Percentiles rank a stretch among this genome's conserved stretches.
phyloP scores from a whole-genome alignment of 2,113 vertebrate species.

The Forbesichthys agassizii region DNA sequence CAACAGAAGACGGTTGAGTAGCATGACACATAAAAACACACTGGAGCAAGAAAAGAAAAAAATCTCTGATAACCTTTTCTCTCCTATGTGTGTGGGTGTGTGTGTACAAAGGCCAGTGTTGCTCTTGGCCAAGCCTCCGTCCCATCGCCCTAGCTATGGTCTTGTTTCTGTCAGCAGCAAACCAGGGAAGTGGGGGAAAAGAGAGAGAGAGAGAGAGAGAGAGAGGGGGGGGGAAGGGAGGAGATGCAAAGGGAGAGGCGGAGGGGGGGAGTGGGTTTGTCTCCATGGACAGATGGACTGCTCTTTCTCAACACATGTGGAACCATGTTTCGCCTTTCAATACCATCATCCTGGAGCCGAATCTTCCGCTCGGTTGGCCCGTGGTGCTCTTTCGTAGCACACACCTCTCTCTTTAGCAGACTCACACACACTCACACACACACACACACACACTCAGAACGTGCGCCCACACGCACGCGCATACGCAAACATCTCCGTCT shows the following conservation, averaged over 20 bases:
- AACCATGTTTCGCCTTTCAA: slow-evolving; percentile 90
- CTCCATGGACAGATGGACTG: slow-evolving; percentile 80
- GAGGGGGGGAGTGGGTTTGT: slow-evolving; percentile 59
- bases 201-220: slow-evolving; percentile 4
- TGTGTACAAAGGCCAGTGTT: slow-evolving; percentile 63
- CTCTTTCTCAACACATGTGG: slow-evolving; percentile 97
- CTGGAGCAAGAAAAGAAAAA: background rate
- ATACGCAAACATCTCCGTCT: slow-evolving; percentile 71
- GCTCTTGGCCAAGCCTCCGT: slow-evolving; percentile 73
- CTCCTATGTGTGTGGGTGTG: slow-evolving; percentile 13
- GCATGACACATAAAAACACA: slow-evolving; percentile 24
- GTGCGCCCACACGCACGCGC: slow-evolving; percentile 14
- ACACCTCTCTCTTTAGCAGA: slow-evolving; percentile 70
- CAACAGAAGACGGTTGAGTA: slow-evolving; percentile 37
- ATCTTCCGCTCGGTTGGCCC: slow-evolving; percentile 75
- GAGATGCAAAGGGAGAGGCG: slow-evolving; percentile 8
- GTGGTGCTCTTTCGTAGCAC: slow-evolving; percentile 65
- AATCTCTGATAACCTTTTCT: slow-evolving; percentile 52
- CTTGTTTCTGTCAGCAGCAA: slow-evolving; percentile 78
- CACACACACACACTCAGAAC: slow-evolving; percentile 14
- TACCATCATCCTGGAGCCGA: slow-evolving; percentile 97
- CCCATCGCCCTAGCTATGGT: slow-evolving; percentile 75
- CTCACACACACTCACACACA: slow-evolving; percentile 6
- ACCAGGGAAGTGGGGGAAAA: slow-evolving; percentile 73
- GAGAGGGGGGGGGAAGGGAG: slow-evolving; percentile 37